Conservation (phyloP, 2,797 vertebrate genomes). For the Mormyrops boulengeri region DNA sequence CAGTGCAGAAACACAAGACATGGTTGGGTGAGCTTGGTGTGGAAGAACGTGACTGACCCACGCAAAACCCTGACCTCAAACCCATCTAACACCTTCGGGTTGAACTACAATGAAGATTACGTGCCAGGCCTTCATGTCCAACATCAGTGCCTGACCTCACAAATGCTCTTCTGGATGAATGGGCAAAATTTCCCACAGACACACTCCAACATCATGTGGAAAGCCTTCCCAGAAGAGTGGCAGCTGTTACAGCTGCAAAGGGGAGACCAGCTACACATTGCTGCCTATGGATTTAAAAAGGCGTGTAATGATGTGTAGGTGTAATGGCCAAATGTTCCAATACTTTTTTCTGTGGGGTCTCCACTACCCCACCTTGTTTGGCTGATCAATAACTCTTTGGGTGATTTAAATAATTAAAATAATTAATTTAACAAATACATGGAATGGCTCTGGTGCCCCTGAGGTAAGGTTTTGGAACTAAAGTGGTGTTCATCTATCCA, state of each 20-base stretch:
- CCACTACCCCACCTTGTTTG: neutral
- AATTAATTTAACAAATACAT: neutral
- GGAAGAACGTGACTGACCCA: neutral
- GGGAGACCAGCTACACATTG: neutral
- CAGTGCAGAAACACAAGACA: neutral
- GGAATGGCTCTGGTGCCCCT: neutral
- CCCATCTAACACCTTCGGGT: too few species aligned
- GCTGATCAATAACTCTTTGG: neutral
- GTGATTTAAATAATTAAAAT: neutral
- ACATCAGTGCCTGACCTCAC: neutral
- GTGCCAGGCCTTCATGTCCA: neutral
- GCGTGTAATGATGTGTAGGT: neutral
- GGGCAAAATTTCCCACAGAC: neutral
- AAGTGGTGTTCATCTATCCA: neutral
- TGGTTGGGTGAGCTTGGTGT: neutral
- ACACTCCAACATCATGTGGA: neutral
- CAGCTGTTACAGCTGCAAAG: neutral
- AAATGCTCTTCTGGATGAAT: neutral
- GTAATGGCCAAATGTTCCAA: neutral
- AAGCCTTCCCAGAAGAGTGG: neutral
- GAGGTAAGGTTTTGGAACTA: neutral
- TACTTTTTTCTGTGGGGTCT: neutral
- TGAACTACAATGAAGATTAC: neutral
- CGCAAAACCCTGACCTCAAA: too few species aligned
- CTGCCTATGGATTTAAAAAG: neutral